Evolutionary conservation across 2,888 invertebrate genomes (phyloP), one percentile per base, ranked within the genome.

Genomic region (Hirtodrosophila alboralis): DNA sequence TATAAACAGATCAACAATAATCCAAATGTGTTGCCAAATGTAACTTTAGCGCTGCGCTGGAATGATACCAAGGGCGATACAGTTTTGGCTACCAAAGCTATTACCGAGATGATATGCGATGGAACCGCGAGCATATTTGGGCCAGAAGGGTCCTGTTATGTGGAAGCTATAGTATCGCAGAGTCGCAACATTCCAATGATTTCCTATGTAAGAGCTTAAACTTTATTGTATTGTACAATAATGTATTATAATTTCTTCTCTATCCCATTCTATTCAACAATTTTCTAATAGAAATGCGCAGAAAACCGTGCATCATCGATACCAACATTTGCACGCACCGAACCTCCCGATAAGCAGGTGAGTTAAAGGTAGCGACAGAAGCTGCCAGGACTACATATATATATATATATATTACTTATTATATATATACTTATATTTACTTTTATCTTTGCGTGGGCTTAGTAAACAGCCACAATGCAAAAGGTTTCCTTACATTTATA

Each of bases 161-260:
- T 97, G n/a, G 98, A 98, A 91, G 97, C 98, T 48, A 96, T 96
- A 83, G 95, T 98, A 48, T 95, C 98, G 16, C 96, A 98, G 89
- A 95, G 98, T 37, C 94, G 96, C 90, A 97, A 98, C 92, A 93
- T 98, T 88, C 98, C 98, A 58, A 98, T 98, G 96, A 96, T 98
- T 90, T 97, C 97, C 89, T 98, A 98, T 91, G 98, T 98, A 91
- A 95, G 98, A 95, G 1, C 5, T 37, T 26, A 6, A 12, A 14
- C n/a, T n/a, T n/a, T n/a, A 10, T 31, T 27, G 13, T 28, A 38
- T 53, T n/a, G 9, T n/a, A 7, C n/a, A 23, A 56, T 18, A 10
- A 16, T 23, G 23, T 23, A 8, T n/a, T n/a, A 23, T 23, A 23
- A 40, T 33, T 48, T 47, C 30, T 6, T 30, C 23, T 37, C 12